A percentile compares a stretch with the other conserved stretches of the same genome.
phyloP scores from a whole-genome alignment of 2,888 invertebrate genomes.

The Cybosia mesomella region DNA sequence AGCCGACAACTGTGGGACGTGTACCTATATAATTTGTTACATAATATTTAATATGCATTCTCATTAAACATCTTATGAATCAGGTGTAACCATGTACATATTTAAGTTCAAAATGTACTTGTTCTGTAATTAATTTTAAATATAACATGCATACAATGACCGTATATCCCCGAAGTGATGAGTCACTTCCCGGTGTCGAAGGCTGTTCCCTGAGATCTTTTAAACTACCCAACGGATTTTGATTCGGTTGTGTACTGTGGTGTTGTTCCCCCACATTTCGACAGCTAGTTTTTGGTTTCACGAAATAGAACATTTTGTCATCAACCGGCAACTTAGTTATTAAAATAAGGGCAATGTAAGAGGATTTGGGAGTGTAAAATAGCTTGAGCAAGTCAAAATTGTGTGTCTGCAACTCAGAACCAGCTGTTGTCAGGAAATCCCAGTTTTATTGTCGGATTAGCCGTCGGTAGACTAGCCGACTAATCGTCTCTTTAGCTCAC shows the following conservation, averaged over 20 bases:
- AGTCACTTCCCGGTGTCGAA: too few species aligned
- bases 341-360: neutral
- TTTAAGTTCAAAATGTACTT: neutral
- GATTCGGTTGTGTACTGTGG: too few species aligned
- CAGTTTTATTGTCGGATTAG: neutral
- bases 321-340: too few species aligned
- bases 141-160: neutral
- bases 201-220: too few species aligned
- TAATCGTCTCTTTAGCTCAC: neutral
- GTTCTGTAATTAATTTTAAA: neutral
- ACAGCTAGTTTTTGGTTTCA: neutral
- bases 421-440: neutral
- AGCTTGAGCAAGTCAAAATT: neutral
- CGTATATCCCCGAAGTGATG: neutral
- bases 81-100: slow-evolving; percentile 11
- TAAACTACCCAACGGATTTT: too few species aligned
- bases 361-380: neutral
- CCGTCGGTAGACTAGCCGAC: too few species aligned
- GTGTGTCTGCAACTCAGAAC: neutral
- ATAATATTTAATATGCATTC: slow-evolving; percentile 31
- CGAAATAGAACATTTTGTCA: too few species aligned
- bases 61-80: slow-evolving; percentile 21
- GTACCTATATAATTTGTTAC: slow-evolving; percentile 37
- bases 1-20: too few species aligned
- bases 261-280: neutral